A percentile compares a stretch with the other conserved stretches of the same genome.
Evolutionary conservation across 92 coral and sea anemone genomes (phyloP).

Genomic region (Phenganax marumi): DNA sequence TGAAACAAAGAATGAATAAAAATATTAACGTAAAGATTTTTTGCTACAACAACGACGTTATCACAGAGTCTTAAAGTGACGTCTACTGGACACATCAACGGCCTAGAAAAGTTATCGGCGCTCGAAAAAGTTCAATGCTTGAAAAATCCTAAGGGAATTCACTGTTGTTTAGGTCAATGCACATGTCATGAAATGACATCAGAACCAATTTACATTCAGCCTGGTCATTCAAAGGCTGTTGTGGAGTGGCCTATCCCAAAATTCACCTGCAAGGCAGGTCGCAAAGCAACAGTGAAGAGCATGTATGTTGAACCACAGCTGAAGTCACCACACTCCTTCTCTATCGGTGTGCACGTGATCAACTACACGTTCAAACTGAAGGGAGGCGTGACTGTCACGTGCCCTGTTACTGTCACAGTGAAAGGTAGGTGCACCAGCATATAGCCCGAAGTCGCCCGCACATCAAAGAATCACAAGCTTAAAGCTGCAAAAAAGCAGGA

Average conservation of each 20-base stretch:
- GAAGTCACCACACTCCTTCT: neutral
- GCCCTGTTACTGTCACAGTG: neutral
- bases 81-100: too few relatives aligned
- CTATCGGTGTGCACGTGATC: neutral
- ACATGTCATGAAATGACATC: neutral
- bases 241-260: conserved; percentile 15
- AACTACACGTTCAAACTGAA: conserved; percentile 7
- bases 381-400: neutral
- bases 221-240: conserved; percentile 15
- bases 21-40: neutral
- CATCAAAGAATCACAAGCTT: too few relatives aligned
- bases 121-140: too few relatives aligned
- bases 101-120: too few relatives aligned
- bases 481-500: too few relatives aligned
- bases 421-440: neutral
- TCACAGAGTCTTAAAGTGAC: too few relatives aligned
- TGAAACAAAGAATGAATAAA: too few relatives aligned
- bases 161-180: conserved; percentile 4
- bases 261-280: conserved; percentile 12
- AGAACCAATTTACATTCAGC: neutral
- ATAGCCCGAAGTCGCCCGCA: too few relatives aligned
- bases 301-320: neutral
- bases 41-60: neutral
- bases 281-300: neutral
- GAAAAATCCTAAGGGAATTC: neutral